phyloP scores from a whole-genome alignment of 1,140 invertebrate genomes.

The Bicyclus anynana region DNA sequence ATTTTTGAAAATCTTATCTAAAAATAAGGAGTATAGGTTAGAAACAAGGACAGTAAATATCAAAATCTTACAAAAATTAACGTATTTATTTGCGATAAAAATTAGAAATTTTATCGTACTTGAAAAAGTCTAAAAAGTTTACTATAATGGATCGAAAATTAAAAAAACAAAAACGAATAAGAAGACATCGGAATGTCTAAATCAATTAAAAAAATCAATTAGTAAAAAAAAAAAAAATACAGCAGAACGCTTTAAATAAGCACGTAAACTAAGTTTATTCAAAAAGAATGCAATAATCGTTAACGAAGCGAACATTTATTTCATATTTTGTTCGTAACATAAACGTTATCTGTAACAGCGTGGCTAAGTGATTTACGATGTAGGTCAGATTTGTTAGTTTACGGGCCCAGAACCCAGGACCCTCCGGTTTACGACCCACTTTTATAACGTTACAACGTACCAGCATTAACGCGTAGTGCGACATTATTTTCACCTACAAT shows the following conservation, averaged over 20 bases:
- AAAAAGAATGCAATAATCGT: constrained; percentile 8
- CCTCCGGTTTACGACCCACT: constrained; percentile 39
- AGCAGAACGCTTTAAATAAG: background rate
- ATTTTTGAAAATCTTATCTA: background rate
- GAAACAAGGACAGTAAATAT: too few species aligned
- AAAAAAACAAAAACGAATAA: too few species aligned
- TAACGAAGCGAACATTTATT: constrained; percentile 34
- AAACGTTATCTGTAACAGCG: constrained; percentile 69
- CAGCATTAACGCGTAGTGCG: constrained; percentile 23
- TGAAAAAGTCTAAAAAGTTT: too few species aligned
- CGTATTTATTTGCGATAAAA: too few species aligned
- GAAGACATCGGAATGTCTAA: too few species aligned
- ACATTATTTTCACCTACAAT: constrained; percentile 15
- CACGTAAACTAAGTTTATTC: background rate
- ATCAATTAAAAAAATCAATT: too few species aligned
- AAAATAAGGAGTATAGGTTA: background rate
- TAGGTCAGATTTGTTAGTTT: constrained; percentile 75
- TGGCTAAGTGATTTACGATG: constrained; percentile 74
- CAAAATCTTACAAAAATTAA: too few species aligned
- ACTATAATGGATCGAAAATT: too few species aligned
- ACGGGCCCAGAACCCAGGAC: constrained; percentile 63
- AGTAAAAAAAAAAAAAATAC: constrained; percentile 6
- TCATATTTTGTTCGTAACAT: constrained; percentile 68
- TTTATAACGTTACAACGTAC: constrained; percentile 61
- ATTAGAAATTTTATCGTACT: too few species aligned